phyloP scores from a whole-genome alignment of 2,888 invertebrate species.

The Rhodophaea formosa region DNA sequence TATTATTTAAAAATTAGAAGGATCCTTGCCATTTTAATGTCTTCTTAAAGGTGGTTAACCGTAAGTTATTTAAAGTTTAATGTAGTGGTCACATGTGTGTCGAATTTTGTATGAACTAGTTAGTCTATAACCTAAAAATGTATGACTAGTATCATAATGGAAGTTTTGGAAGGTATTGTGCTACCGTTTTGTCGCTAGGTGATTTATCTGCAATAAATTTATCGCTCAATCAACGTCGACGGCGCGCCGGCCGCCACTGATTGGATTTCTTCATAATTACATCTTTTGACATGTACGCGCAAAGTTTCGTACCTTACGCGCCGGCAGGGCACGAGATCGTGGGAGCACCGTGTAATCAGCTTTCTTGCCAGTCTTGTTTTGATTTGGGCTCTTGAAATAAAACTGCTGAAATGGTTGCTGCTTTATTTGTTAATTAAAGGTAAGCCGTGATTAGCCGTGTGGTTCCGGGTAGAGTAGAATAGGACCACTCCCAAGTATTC shows the following conservation, averaged over 20 bases:
- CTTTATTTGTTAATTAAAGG: not conserved
- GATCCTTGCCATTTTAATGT: too few species aligned
- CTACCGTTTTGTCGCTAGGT: conserved; percentile 73
- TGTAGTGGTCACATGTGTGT: too few species aligned
- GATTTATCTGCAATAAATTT: conserved; percentile 76
- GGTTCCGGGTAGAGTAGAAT: too few species aligned
- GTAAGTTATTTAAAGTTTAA: too few species aligned
- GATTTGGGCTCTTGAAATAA: conserved; percentile 58
- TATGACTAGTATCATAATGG: not conserved
- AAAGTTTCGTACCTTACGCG: conserved; percentile 74
- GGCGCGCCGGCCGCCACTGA: conserved; percentile 67
- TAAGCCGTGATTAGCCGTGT: too few species aligned
- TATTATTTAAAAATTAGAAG: too few species aligned
- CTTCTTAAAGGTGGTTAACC: too few species aligned
- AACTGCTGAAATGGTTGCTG: conserved; percentile 34
- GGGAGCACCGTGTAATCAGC: conserved; percentile 79
- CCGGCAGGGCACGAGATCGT: conserved; percentile 75
- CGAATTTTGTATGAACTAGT: too few species aligned
- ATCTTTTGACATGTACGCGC: conserved; percentile 80
- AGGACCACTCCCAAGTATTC: too few species aligned
- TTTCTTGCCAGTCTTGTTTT: conserved; percentile 75
- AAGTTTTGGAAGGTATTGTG: conserved; percentile 27
- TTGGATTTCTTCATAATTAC: conserved; percentile 81
- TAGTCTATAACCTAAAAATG: not conserved
- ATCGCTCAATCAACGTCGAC: conserved; percentile 74